Evolutionary conservation across 2,797 vertebrate species (phyloP), one percentile per base, ranked within the genome.

Genomic region (Gouania willdenowi): DNA sequence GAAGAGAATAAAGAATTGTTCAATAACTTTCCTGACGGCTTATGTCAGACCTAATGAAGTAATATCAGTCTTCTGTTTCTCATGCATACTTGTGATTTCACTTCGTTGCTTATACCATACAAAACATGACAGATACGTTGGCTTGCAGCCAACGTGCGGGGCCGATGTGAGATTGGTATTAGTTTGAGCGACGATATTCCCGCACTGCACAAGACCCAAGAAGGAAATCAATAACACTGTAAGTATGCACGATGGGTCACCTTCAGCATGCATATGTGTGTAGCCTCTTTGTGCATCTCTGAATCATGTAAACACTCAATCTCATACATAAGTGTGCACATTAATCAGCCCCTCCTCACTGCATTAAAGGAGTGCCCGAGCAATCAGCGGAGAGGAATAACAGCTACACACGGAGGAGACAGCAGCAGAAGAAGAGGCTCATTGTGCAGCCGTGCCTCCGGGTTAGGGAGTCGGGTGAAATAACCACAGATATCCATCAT

Each of bases 401-500:
- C 41, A 33, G 49, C 46, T 31, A 53, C 41, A 28, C 20, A 7
- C 4, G n/a, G 31, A 40, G 33, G 63, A 67, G 38, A 39, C 29
- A 31, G 28, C 28, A 55, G 59, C 24, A 24, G 66, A 79, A 81
- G 66, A 84, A 87, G 71, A 4, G 38, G 41, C 29, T 74, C 69
- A 72, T 88, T 85, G 83, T 88, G 82, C 65, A 0, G 41, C 45
- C 61, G 74, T 62, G 50, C 72, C 84, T 0, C 26, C 33, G 8
- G 79, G 82, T 60, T 42, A 41, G 30, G 58, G 52, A 56, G 61
- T 62, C 26, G 38, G 56, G 55, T 24, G 69, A 55, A 75, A 70
- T 58, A 82, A 77, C 39, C 46, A 50, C 65, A 73, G 47, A 75
- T 71, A 84, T 88, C 75, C 84, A 80, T 85, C 85, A 80, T 14